Evolutionary conservation across 2,797 vertebrate species (phyloP).

Genomic region (Pantherophis vulpinus): DNA sequence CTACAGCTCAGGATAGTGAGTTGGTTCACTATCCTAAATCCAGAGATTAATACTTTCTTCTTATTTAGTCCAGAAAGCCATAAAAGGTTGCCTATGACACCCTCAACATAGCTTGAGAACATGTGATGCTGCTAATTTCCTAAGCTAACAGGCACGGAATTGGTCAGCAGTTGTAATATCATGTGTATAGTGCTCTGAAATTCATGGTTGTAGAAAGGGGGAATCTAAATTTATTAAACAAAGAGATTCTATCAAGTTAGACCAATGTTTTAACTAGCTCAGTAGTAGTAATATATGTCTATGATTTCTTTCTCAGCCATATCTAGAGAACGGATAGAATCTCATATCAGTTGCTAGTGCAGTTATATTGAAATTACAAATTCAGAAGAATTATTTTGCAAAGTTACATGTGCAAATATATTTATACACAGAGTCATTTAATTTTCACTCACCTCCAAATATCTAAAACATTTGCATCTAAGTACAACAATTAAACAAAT

Average conservation of each 20-base stretch:
- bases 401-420: background rate
- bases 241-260: background rate
- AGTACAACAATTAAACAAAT: background rate
- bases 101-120: background rate
- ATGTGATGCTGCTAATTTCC: background rate
- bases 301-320: background rate
- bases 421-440: background rate
- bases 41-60: background rate
- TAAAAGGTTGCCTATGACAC: background rate
- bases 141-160: background rate
- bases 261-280: background rate
- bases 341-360: background rate
- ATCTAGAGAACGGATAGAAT: background rate
- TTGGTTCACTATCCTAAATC: background rate
- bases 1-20: background rate
- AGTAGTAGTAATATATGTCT: background rate
- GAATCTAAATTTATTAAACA: background rate
- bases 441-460: background rate
- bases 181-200: background rate
- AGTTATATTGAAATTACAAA: background rate
- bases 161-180: background rate
- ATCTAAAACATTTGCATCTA: too few relatives aligned
- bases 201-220: background rate
- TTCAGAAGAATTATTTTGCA: background rate
- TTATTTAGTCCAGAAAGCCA: background rate